Conservation (phyloP, 2,888 invertebrate species). For the Ditylenchus weischeri region DNA sequence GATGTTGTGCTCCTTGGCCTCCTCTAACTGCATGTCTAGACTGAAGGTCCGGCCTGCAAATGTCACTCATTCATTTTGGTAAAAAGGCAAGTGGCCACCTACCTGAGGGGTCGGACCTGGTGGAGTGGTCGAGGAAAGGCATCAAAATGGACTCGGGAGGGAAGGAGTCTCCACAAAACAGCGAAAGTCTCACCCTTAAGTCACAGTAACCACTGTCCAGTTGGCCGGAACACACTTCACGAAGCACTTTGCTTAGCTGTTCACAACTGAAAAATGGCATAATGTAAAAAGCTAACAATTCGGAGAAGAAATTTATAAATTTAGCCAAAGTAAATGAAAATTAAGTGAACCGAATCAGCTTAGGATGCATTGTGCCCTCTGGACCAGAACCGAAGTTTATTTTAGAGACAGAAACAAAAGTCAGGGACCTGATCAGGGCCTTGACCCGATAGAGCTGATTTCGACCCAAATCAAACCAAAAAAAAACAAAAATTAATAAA, state of each 20-base stretch:
- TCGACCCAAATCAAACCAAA: too few species aligned
- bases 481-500: too few species aligned
- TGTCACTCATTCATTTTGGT: constrained; percentile 8
- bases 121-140: constrained; percentile 29
- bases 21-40: constrained; percentile 25
- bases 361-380: too few species aligned
- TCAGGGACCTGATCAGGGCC: too few species aligned
- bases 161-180: constrained; percentile 43
- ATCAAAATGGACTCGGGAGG: constrained; percentile 34
- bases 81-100: constrained; percentile 11
- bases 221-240: constrained; percentile 39
- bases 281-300: too few species aligned
- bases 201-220: constrained; percentile 26
- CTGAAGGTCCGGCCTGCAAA: constrained; percentile 31
- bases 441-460: too few species aligned
- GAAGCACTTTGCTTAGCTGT: constrained; percentile 36
- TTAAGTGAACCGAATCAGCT: too few species aligned
- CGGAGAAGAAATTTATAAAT: too few species aligned
- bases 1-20: constrained; percentile 27
- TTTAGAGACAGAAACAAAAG: too few species aligned
- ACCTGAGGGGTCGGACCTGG: constrained; percentile 24
- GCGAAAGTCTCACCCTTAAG: constrained; percentile 38
- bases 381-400: too few species aligned
- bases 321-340: too few species aligned
- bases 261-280: constrained; percentile 25